These are phyloP conservation scores for Odocoileus virginianus DNA, from an alignment of 2,113 vertebrate genomes.

Conservation along the genomic window DNA sequence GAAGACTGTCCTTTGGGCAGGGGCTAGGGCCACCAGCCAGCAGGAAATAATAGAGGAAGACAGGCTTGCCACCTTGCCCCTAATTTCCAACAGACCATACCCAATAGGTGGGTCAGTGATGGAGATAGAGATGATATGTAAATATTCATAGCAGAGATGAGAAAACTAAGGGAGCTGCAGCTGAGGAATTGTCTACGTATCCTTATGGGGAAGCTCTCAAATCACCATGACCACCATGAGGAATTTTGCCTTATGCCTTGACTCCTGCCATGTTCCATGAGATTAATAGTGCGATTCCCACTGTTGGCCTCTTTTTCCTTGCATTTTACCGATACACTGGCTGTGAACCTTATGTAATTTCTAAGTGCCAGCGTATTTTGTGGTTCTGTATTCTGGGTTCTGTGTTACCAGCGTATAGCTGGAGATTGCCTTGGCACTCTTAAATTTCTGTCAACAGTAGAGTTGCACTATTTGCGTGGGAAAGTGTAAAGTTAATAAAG, in stretches of 20 bases:
- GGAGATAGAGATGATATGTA: constrained; percentile 69
- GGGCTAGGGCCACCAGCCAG: constrained; percentile 53
- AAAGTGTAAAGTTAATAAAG: constrained; percentile 69
- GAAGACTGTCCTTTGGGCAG: constrained; percentile 56
- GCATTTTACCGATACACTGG: constrained; percentile 41
- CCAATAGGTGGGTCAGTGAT: neutral
- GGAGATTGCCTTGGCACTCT: constrained; percentile 41
- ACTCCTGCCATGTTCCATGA: constrained; percentile 45
- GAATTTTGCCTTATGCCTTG: constrained; percentile 69
- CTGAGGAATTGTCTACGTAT: constrained; percentile 62
- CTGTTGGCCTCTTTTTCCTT: constrained; percentile 1
- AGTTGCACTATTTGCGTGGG: constrained; percentile 59
- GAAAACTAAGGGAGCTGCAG: constrained; percentile 67
- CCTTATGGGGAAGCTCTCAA: constrained; percentile 51
- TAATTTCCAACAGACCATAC: constrained; percentile 63
- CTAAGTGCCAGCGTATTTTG: constrained; percentile 9
- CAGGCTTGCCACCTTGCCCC: constrained; percentile 55
- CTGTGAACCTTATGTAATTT: constrained; percentile 55
- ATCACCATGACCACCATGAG: constrained; percentile 62
- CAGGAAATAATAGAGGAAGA: constrained; percentile 41
- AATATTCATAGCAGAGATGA: constrained; percentile 71
- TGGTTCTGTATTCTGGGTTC: neutral
- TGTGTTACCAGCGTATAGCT: constrained; percentile 42
- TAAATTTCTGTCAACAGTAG: constrained; percentile 50
- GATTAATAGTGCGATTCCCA: constrained; percentile 52